Conservation (phyloP, 2,113 vertebrate genomes). For the Sarotherodon lohbergeri region DNA sequence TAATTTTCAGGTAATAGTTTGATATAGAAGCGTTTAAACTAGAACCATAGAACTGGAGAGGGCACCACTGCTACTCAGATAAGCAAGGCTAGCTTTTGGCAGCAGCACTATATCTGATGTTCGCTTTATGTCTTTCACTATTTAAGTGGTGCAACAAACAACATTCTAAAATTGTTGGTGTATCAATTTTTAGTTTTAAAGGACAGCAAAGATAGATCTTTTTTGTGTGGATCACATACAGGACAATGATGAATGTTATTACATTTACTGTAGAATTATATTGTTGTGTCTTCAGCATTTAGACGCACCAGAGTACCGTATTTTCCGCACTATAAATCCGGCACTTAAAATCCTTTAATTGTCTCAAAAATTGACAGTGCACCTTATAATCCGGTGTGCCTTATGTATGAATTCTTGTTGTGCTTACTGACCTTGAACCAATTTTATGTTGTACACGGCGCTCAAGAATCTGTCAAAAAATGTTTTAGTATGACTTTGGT, state of each 20-base stretch:
- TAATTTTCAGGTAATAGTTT: background rate
- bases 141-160: background rate
- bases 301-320: background rate
- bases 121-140: background rate
- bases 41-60: background rate
- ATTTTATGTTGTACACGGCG: too few relatives aligned
- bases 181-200: background rate
- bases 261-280: background rate
- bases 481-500: too few relatives aligned
- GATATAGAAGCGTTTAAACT: background rate
- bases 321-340: too few relatives aligned
- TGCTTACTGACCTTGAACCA: too few relatives aligned
- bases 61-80: background rate
- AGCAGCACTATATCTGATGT: background rate
- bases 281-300: background rate
- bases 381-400: too few relatives aligned
- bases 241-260: background rate
- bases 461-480: too few relatives aligned
- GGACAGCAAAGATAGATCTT: background rate
- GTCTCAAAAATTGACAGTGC: too few relatives aligned
- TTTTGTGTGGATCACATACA: background rate
- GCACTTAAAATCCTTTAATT: too few relatives aligned
- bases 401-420: too few relatives aligned
- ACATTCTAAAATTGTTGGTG: background rate
- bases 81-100: background rate